Percentiles rank a stretch among this genome's conserved stretches.
Conservation (phyloP, 2,113 vertebrate species). For the Nyctibius bracteatus region DNA sequence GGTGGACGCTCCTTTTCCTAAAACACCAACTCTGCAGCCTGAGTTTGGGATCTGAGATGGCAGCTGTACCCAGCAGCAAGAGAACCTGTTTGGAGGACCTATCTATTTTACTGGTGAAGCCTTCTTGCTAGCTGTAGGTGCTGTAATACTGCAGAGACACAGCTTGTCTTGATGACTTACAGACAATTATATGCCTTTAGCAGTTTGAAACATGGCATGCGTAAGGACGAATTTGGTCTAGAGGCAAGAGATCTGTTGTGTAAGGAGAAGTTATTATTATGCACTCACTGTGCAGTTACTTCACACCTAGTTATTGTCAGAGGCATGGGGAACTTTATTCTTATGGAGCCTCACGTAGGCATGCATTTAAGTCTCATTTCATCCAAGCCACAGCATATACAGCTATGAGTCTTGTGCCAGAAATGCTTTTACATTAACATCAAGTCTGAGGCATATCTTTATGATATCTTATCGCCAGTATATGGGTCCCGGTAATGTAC, state of each 20-base stretch:
- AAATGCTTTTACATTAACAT: background rate
- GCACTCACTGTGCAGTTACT: background rate
- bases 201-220: background rate
- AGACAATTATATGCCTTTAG: background rate
- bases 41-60: background rate
- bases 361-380: background rate
- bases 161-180: background rate
- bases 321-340: background rate
- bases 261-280: background rate
- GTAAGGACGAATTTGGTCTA: background rate
- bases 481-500: background rate
- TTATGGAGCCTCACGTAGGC: accelerated
- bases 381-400: background rate
- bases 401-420: background rate
- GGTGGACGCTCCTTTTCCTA: background rate
- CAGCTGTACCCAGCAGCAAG: background rate
- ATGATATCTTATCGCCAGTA: background rate
- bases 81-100: background rate
- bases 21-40: background rate
- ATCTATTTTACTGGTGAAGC: background rate
- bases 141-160: background rate
- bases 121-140: background rate
- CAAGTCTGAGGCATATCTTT: background rate
- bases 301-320: background rate
- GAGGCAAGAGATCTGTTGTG: background rate